A percentile compares a stretch with the other conserved stretches of the same genome.
These are phyloP conservation scores for Gallinago paraguaiae DNA, from an alignment of 2,113 vertebrate genomes.

Conservation along the genomic window DNA sequence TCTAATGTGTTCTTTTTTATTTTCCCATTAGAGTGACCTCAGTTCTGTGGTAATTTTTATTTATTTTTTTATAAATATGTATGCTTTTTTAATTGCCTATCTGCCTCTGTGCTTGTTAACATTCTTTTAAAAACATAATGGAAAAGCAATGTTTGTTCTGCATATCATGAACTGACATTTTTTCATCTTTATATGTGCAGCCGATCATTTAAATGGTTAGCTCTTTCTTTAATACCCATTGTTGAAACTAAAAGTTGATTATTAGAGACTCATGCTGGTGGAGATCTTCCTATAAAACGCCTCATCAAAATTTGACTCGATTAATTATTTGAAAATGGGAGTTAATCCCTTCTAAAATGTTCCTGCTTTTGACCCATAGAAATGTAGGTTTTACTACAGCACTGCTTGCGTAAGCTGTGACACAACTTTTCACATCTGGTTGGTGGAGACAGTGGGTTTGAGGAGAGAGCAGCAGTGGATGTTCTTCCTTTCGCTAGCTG, in stretches of 20 bases:
- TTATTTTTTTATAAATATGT: slow-evolving; percentile 87
- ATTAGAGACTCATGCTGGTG: not conserved
- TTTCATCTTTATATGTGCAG: not conserved
- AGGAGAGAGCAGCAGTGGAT: slow-evolving; percentile 59
- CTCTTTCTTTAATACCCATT: slow-evolving; percentile 72
- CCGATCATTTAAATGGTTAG: slow-evolving; percentile 28
- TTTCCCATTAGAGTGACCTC: slow-evolving; percentile 99
- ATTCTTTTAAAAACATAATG: slow-evolving; percentile 78
- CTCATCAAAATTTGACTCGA: not conserved
- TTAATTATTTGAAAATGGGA: not conserved
- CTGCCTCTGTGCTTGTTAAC: slow-evolving; percentile 77
- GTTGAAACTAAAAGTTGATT: slow-evolving; percentile 40
- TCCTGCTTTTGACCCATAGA: not conserved
- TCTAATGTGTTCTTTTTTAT: slow-evolving; percentile 94
- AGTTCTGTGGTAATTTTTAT: slow-evolving; percentile 99
- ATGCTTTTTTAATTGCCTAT: slow-evolving; percentile 77
- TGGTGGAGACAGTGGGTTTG: slow-evolving; percentile 66
- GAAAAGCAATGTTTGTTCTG: slow-evolving; percentile 81
- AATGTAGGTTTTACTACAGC: not conserved
- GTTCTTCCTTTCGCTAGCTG: slow-evolving; percentile 12
- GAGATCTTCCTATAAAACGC: not conserved
- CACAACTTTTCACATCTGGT: not conserved
- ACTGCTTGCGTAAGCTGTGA: not conserved
- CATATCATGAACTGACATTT: slow-evolving; percentile 3
- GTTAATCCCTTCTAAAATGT: not conserved